Base-by-base conservation (phyloP, 2,888 invertebrate species). In the Chaetoderma sp. region DNA sequence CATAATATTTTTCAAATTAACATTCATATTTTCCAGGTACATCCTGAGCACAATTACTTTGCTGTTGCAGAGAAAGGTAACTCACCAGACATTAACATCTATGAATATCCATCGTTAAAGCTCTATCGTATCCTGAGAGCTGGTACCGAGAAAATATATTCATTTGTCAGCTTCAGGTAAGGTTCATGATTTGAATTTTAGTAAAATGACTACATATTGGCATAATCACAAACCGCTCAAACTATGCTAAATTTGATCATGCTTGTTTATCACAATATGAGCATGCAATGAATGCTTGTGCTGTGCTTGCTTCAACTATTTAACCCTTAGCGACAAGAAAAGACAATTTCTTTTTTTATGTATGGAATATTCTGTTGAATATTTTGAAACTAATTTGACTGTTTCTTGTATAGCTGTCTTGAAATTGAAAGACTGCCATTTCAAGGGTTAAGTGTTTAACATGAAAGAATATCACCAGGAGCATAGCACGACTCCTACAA, bases 11-110 rank as follows among this genome's bases (percentile, higher is more conserved):
- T n/a, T 27, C 21, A 62, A 44, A 13, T 32, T 10, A 42, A 18
- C 4, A 8, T 32, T 25, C 18, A 2, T 47, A 18, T 57, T 32
- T 57, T 70, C 18, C 68, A 85, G 85, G 80, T 86, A 4, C 85
- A 85, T 70, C 91, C 91, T 23, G 84, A 83, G 16, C 88, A 87
- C 71, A 86, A 88, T 65, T 91, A 92, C 70, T 90, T 96, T 78
- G 95, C 95, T 0, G 90, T 96, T n/a, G 96, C 92, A 1, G 96
- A 96, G 87, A 93, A 92, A 84, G 92, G 92, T 0, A 79, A 81
- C 0, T 87, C 90, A 6, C 95, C 96, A 0, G 88, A 92, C 16
- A 93, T 96, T 71, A 90, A 93, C 33, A 88, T 96, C 47, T 96
- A 94, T 83, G 91, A 91, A 61, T 96, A 93, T 92, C 95, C 96